phyloP scores from a whole-genome alignment of 2,113 vertebrate genomes.

The Tragelaphus buxtoni region DNA sequence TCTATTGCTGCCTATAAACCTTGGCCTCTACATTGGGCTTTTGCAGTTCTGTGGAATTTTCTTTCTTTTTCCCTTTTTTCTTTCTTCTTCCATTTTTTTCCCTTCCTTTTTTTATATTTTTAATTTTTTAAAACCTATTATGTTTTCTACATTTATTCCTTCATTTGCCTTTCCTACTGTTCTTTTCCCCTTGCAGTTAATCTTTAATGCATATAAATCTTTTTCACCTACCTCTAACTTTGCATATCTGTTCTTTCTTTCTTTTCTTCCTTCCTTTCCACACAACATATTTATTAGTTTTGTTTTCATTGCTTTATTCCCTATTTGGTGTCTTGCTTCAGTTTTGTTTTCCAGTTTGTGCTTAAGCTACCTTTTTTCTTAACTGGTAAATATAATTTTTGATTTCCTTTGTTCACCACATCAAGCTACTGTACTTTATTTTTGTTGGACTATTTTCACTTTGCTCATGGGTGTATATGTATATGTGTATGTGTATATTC shows the following conservation, averaged over 20 bases:
- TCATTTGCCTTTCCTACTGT: not conserved
- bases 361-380: not conserved
- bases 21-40: not conserved
- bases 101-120: not conserved
- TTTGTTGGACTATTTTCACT: not conserved
- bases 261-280: not conserved
- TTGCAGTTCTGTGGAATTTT: not conserved
- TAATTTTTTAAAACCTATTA: not conserved
- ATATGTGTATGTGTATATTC: not conserved
- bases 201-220: not conserved
- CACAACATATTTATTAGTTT: not conserved
- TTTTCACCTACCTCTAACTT: not conserved
- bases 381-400: not conserved
- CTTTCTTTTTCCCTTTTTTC: not conserved
- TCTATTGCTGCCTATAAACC: not conserved
- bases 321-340: not conserved
- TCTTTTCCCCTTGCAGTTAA: not conserved
- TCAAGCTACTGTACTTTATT: not conserved
- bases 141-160: not conserved
- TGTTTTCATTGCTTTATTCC: not conserved
- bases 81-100: not conserved
- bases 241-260: not conserved
- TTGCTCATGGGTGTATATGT: not conserved
- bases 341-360: not conserved
- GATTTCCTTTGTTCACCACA: not conserved